A percentile compares a stretch with the other conserved stretches of the same genome.
These are phyloP conservation scores for Phymastichus coffea DNA, from an alignment of 1,140 invertebrate genomes.

Conservation along the genomic window DNA sequence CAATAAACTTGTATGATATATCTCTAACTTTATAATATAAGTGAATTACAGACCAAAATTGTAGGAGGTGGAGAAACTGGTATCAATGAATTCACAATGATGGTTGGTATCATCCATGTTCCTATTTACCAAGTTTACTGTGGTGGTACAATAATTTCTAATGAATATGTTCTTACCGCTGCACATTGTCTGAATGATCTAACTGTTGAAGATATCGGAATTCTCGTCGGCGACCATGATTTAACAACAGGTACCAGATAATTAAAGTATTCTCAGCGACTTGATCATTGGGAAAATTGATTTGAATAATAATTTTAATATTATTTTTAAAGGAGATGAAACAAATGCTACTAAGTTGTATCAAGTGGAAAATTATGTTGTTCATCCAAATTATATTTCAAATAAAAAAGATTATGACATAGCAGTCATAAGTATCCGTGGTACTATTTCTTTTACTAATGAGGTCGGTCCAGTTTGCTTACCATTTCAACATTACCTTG, in stretches of 20 bases:
- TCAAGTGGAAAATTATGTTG: conserved; percentile 32
- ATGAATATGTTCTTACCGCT: conserved; percentile 65
- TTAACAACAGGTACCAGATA: conserved; percentile 38
- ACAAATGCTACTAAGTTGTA: conserved; percentile 44
- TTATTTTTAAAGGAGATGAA: conserved; percentile 33
- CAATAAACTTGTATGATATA: no score
- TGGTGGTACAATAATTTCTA: conserved; percentile 66
- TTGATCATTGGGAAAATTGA: not conserved
- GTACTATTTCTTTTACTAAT: conserved; percentile 56
- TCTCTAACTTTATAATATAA: not conserved
- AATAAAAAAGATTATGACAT: conserved; percentile 61
- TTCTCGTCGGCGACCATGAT: conserved; percentile 63
- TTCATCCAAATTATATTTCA: conserved; percentile 50
- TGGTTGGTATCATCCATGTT: conserved; percentile 61
- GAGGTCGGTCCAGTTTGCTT: conserved; percentile 67
- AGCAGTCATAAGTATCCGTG: conserved; percentile 57
- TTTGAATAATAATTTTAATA: not conserved
- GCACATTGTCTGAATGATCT: conserved; percentile 63
- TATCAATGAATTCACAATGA: conserved; percentile 67
- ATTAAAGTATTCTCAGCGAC: no score
- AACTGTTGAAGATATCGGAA: conserved; percentile 33
- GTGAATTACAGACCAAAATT: conserved; percentile 58
- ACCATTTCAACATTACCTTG: conserved; percentile 58
- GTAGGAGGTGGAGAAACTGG: conserved; percentile 62
- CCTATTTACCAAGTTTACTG: conserved; percentile 55